phyloP scores from a whole-genome alignment of 2,888 invertebrate species.

The Callimorpha dominula region DNA sequence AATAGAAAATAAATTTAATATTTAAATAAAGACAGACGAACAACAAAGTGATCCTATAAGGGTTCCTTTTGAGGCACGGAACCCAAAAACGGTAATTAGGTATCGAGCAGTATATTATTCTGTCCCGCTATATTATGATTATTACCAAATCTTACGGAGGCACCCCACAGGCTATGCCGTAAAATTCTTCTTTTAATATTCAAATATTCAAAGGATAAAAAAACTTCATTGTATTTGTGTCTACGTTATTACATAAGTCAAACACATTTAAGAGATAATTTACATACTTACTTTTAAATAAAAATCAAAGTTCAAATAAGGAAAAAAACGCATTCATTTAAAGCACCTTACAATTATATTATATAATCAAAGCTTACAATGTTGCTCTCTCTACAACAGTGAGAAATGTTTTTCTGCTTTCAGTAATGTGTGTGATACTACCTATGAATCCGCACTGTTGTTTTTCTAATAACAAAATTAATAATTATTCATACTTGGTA shows the following conservation, averaged over 20 bases:
- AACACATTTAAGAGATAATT: not conserved
- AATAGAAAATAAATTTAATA: slow-evolving; percentile 63
- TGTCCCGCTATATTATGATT: not conserved
- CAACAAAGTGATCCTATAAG: too few relatives aligned
- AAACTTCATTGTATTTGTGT: not conserved
- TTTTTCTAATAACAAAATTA: not conserved
- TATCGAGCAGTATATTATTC: not conserved
- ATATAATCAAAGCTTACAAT: too few relatives aligned
- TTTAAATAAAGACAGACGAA: not conserved
- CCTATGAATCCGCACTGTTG: too few relatives aligned
- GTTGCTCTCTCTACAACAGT: not conserved
- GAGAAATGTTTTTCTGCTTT: not conserved
- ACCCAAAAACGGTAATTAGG: too few relatives aligned
- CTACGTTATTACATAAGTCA: too few relatives aligned
- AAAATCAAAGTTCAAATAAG: not conserved
- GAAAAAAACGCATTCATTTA: not conserved
- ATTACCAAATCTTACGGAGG: not conserved
- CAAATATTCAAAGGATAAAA: too few relatives aligned
- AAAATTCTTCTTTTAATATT: not conserved
- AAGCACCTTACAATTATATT: too few relatives aligned
- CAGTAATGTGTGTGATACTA: not conserved
- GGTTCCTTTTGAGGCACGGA: too few relatives aligned
- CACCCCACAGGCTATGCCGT: not conserved
- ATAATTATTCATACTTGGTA: slow-evolving; percentile 10
- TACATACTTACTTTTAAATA: not conserved